Percentiles rank a stretch among this genome's conserved stretches.
phyloP scores from a whole-genome alignment of 2,888 invertebrate genomes.

The Rhagium mordax region DNA sequence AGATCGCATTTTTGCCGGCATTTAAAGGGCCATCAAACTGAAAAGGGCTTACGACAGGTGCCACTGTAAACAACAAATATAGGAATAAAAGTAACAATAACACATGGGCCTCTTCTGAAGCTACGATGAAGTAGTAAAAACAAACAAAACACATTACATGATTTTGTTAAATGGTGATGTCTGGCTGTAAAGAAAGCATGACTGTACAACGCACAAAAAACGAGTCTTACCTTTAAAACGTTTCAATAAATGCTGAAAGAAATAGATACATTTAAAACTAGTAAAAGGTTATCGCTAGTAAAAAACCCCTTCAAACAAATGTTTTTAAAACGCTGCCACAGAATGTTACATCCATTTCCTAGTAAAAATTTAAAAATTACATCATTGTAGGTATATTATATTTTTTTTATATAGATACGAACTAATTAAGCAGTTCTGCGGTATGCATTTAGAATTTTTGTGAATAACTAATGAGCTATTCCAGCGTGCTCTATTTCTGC shows the following conservation, averaged over 20 bases:
- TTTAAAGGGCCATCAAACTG: conserved; percentile 78
- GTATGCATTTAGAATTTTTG: no score
- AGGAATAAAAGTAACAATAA: conserved; percentile 41
- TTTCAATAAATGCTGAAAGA: conserved; percentile 45
- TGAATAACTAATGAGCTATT: no score
- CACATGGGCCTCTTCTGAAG: conserved; percentile 61
- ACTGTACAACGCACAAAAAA: conserved; percentile 44
- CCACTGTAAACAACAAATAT: conserved; percentile 70
- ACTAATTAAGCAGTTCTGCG: no score
- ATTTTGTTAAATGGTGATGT: conserved; percentile 41
- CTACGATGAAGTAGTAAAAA: conserved; percentile 43
- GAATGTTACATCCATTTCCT: background rate
- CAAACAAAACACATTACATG: conserved; percentile 36
- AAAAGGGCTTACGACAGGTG: conserved; percentile 75
- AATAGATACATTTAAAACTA: conserved; percentile 35
- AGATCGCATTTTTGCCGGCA: conserved; percentile 81
- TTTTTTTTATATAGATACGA: no score
- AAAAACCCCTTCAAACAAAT: background rate
- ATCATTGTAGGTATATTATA: no score
- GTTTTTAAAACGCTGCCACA: conserved; percentile 15
- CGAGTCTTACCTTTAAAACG: conserved; percentile 45
- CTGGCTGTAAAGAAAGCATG: conserved; percentile 50
- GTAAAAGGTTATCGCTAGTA: background rate
- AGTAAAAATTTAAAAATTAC: no score
- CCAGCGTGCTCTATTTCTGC: no score